Base-by-base conservation (phyloP, 2,888 invertebrate species). In the Orchesellides sinensis region DNA sequence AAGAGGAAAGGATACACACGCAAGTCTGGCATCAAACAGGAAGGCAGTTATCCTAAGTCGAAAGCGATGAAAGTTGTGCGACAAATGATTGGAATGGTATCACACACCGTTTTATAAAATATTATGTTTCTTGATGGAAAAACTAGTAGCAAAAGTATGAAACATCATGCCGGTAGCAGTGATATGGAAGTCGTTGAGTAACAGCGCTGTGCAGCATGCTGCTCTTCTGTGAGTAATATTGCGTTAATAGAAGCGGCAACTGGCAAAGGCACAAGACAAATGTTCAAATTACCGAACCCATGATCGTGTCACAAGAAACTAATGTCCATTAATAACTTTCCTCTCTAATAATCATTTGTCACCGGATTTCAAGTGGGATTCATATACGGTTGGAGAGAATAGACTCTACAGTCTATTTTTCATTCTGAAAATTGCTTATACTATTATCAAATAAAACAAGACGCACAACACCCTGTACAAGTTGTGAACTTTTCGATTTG, bases 271-370 rank as follows among this genome's bases (percentile, higher is more conserved):
- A 77, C 75, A 83, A 81, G 84, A 84, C 78, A 84, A 84, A 84
- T 84, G 84, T 72, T 77, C 77, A 49, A 77, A 84, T 81, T 78
- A 84, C 77, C 75, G 23, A 81, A 66, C 47, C 59, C 75, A 72
- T 75, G 81, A 81, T 84, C 81, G 78, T 84, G 81, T 81, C 84
- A 84, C 72, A 66, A 81, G 80, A 75, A 81, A 81, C 80, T 84
- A 84, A 84, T 84, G 80, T 78, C 70, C 81, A 77, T 84, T 81
- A 84, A 84, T 84, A 81, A 84, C 81, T 81, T 77, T 72, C 61
- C 73, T 70, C 66, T 65, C 70, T 77, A 81, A 80, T 80, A 81
- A 84, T 84, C 69, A 84, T 81, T 84, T 84, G 66, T 84, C 84
- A 84, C 45, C 32, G 68, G 32, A 54, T 54, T 66, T 66, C 21